Evolutionary conservation across 92 coral and sea anemone genomes (phyloP).

Genomic region (Actinostola sp.): DNA sequence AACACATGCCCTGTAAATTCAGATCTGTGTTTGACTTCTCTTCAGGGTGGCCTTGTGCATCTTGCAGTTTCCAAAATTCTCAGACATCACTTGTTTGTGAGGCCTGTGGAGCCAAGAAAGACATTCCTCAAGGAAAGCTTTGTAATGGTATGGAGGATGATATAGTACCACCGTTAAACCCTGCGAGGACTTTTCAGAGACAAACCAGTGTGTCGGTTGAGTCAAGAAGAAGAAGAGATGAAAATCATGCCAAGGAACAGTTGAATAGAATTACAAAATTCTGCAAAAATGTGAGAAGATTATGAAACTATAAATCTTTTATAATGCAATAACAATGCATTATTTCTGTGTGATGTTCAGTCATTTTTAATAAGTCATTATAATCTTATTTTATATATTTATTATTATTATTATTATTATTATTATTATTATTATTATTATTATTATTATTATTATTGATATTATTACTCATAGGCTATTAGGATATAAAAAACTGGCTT

Average conservation of each 20-base stretch:
- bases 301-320: too few relatives aligned
- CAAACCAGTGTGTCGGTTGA: conserved; percentile 90
- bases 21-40: neutral
- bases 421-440: too few relatives aligned
- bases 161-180: conserved; percentile 48
- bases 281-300: conserved; percentile 82
- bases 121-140: conserved; percentile 15
- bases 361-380: neutral
- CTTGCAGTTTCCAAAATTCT: conserved; percentile 63
- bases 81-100: conserved; percentile 29
- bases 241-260: conserved; percentile 86
- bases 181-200: conserved; percentile 62
- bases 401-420: too few relatives aligned
- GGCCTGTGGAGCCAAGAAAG: conserved; percentile 48
- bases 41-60: conserved; percentile 62
- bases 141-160: conserved; percentile 8
- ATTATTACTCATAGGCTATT: too few relatives aligned
- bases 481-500: too few relatives aligned
- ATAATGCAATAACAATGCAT: neutral
- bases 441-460: too few relatives aligned
- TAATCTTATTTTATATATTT: too few relatives aligned
- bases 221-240: conserved; percentile 87
- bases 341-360: neutral
- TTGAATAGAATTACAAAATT: conserved; percentile 76
- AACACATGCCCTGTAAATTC: neutral